A percentile compares a stretch with the other conserved stretches of the same genome.
phyloP scores from a whole-genome alignment of 2,888 invertebrate species.

The Xestia rhomboidea region DNA sequence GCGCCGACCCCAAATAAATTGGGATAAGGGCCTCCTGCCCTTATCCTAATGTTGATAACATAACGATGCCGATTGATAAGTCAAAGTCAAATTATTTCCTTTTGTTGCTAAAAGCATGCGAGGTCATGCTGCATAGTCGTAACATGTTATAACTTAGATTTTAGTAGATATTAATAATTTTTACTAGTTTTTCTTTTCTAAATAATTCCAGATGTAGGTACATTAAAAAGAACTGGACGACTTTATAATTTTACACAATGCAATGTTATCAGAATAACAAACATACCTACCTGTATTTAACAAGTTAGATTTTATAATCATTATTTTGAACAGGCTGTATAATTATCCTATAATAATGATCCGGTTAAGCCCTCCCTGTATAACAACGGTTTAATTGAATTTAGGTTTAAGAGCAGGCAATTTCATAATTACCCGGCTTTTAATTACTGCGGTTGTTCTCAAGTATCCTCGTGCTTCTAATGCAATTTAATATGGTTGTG shows the following conservation, averaged over 20 bases:
- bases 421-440: slow-evolving; percentile 52
- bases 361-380: slow-evolving; percentile 20
- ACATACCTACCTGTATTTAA: neutral
- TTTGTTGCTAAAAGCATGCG: neutral
- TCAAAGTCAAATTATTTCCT: neutral
- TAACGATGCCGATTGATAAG: neutral
- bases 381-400: slow-evolving; percentile 45
- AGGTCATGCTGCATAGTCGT: neutral
- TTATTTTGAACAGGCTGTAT: slow-evolving; percentile 11
- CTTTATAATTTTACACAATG: neutral
- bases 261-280: neutral
- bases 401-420: slow-evolving; percentile 40
- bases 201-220: neutral
- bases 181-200: neutral
- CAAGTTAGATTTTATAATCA: slow-evolving; percentile 5
- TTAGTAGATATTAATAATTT: neutral
- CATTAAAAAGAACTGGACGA: neutral
- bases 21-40: too few relatives aligned
- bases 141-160: neutral
- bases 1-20: too few relatives aligned
- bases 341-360: slow-evolving; percentile 44
- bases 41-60: too few relatives aligned
- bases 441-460: slow-evolving; percentile 31
- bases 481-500: neutral
- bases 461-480: slow-evolving; percentile 9